Conservation (phyloP, 2,113 vertebrate species). For the Indicator maculatus region DNA sequence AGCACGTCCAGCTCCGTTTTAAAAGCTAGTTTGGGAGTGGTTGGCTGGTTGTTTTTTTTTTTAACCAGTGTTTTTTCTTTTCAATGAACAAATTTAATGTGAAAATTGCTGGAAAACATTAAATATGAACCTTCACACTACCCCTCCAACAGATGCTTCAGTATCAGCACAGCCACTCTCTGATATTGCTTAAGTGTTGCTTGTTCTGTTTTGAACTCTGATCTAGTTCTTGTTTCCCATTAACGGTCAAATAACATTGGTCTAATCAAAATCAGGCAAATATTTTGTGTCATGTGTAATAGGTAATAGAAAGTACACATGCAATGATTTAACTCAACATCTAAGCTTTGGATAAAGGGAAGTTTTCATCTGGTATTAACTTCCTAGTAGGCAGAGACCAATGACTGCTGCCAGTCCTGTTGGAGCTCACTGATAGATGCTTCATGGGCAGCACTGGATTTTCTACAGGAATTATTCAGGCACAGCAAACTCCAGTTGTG, state of each 20-base stretch:
- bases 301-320: conserved; percentile 64
- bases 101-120: background rate
- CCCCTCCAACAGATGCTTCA: background rate
- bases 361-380: conserved; percentile 46
- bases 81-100: background rate
- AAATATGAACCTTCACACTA: background rate
- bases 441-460: background rate
- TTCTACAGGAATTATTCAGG: background rate
- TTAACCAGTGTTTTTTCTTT: background rate
- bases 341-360: conserved; percentile 49
- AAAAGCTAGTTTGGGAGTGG: background rate
- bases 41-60: background rate
- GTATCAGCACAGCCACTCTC: background rate
- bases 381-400: background rate
- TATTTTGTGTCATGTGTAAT: conserved; percentile 69
- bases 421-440: background rate
- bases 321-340: conserved; percentile 54
- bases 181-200: background rate
- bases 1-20: background rate
- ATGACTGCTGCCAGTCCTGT: background rate
- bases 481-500: background rate
- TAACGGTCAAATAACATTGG: conserved; percentile 11
- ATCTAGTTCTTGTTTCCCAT: conserved; percentile 23
- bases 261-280: conserved; percentile 72
- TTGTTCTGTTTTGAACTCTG: background rate